These are phyloP conservation scores for Drosophila novamexicana DNA, from an alignment of 1,140 invertebrate species.

Conservation along the genomic window DNA sequence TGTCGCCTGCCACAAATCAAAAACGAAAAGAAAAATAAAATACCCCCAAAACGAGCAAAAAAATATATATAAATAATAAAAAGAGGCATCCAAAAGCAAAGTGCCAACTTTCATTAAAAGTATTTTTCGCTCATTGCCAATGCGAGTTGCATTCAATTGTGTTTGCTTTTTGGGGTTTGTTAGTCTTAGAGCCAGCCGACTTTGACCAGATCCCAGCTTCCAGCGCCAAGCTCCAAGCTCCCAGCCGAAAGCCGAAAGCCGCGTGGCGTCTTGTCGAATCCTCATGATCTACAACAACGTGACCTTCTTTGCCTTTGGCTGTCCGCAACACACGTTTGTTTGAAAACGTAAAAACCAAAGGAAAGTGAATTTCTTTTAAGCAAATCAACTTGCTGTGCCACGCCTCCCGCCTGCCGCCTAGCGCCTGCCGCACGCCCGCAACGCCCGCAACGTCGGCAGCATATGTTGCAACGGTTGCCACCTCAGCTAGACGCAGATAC, in stretches of 20 bases:
- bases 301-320: constrained; percentile 74
- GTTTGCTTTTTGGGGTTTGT: constrained; percentile 51
- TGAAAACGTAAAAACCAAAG: constrained; percentile 67
- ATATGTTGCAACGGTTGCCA: constrained; percentile 41
- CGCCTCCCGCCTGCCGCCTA: constrained; percentile 26
- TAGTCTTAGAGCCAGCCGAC: constrained; percentile 36
- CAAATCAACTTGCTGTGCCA: constrained; percentile 74
- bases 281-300: constrained; percentile 76
- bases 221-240: background rate
- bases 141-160: constrained; percentile 77
- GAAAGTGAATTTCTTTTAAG: constrained; percentile 83
- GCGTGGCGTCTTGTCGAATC: constrained; percentile 53
- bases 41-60: constrained; percentile 29
- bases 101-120: constrained; percentile 82
- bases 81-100: constrained; percentile 57
- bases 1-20: constrained; percentile 77
- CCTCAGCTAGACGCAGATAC: constrained; percentile 65
- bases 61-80: constrained; percentile 19
- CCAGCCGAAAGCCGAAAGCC: constrained; percentile 3
- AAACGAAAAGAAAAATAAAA: constrained; percentile 27
- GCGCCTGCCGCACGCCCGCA: background rate
- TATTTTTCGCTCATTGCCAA: constrained; percentile 78
- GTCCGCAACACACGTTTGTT: constrained; percentile 40
- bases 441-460: background rate
- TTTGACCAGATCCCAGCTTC: constrained; percentile 49